Evolutionary conservation across 2,888 invertebrate genomes (phyloP).

Genomic region (Minunthozetes semirufus): DNA sequence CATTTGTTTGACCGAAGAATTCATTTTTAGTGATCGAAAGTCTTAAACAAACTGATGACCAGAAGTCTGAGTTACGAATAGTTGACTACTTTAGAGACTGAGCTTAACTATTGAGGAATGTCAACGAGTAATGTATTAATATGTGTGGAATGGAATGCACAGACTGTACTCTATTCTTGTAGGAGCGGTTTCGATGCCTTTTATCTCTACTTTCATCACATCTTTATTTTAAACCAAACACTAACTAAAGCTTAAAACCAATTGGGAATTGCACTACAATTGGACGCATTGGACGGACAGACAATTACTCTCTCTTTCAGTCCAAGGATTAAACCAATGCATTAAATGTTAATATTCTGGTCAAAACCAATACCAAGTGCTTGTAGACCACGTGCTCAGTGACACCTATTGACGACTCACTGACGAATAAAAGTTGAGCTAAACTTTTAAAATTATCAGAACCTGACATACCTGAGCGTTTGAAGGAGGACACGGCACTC

Average conservation of each 20-base stretch:
- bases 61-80: not conserved
- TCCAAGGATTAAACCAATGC: slow-evolving; percentile 7
- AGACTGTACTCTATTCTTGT: not conserved
- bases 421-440: not conserved
- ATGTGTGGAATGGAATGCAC: not conserved
- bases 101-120: slow-evolving; percentile 9
- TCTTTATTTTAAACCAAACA: not conserved
- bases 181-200: not conserved
- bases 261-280: not conserved
- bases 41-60: not conserved
- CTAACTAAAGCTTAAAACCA: not conserved
- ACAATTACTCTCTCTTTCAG: slow-evolving; percentile 11
- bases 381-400: not conserved
- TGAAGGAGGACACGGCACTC: not conserved
- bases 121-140: not conserved
- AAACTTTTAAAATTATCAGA: not conserved
- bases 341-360: slow-evolving; percentile 1
- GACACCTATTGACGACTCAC: not conserved
- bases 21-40: not conserved
- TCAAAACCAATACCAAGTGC: not conserved
- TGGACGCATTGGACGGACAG: not conserved
- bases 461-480: not conserved
- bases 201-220: not conserved
- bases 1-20: not conserved
- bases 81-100: slow-evolving; percentile 8